Base-by-base conservation (phyloP, 2,888 invertebrate species). In the Muscina levida region DNA sequence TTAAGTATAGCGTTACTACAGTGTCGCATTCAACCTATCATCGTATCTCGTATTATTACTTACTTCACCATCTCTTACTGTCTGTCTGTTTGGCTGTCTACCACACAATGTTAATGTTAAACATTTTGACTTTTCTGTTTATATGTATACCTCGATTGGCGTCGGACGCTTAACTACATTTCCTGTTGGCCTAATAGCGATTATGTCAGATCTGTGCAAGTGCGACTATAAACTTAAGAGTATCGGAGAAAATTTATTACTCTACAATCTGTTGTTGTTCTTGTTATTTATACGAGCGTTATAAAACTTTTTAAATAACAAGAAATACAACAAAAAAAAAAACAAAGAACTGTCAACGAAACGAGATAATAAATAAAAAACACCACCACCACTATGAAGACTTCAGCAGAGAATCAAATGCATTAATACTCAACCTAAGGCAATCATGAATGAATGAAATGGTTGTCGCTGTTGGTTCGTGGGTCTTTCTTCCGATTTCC, bases 171-270 rank as follows among this genome's bases (percentile, higher is more conserved):
- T 62, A 59, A 66, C 51, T 51, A 13, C 11, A 17, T 84, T 86
- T 86, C 82, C 87, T 87, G 87, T 83, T 87, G 85, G 85, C 87
- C 87, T 88, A 84, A 85, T 87, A 85, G 83, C 85, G 87, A 88
- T 87, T 88, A 87, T 87, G 87, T 87, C 87, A 87, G 87, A 88
- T 88, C 88, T 87, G 88, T 88, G 86, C 85, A 83, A 87, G 86
- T 86, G 86, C 86, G 85, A 85, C 88, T 87, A 88, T 87, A 87
- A 87, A 87, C 86, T 87, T 86, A 83, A 86, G 84, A 83, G 85
- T 85, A 83, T 82, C 84, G 72, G 82, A 82, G 84, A 85, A 86
- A 87, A 88, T 87, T 87, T 87, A 87, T 87, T 87, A 84, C 88
- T 87, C 86, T 62, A 59, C 62, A 19, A 26, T 31, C 31, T 56